phyloP scores from a whole-genome alignment of 2,888 invertebrate genomes.

The Macrophya annulata region DNA sequence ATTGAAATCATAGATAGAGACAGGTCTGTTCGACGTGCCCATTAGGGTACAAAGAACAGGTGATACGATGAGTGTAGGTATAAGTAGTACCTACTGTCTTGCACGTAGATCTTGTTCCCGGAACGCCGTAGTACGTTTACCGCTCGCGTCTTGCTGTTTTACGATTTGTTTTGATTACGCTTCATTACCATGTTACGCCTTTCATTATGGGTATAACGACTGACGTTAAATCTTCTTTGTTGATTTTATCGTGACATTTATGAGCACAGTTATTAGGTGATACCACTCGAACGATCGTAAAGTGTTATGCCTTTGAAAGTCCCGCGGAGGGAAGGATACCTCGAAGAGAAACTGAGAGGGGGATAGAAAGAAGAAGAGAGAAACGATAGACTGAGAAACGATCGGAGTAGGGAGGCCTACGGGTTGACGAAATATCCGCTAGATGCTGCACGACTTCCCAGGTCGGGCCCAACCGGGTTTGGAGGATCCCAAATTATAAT shows the following conservation, averaged over 20 bases:
- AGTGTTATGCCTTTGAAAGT: slow-evolving; percentile 76
- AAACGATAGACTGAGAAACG: slow-evolving; percentile 1
- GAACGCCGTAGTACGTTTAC: not conserved
- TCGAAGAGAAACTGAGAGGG: slow-evolving; percentile 38
- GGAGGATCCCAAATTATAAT: not conserved
- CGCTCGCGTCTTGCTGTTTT: slow-evolving; percentile 66
- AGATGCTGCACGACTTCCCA: slow-evolving; percentile 74
- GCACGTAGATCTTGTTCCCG: slow-evolving; percentile 46
- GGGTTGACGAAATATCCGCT: slow-evolving; percentile 75
- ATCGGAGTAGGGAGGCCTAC: slow-evolving; percentile 72
- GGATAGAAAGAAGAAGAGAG: not conserved
- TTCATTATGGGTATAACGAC: slow-evolving; percentile 73
- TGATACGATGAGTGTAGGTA: slow-evolving; percentile 4
- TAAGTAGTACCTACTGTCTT: slow-evolving; percentile 34
- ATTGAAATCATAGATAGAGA: not conserved
- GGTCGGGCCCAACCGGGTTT: slow-evolving; percentile 31
- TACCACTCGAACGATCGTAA: slow-evolving; percentile 76
- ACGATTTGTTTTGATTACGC: slow-evolving; percentile 78
- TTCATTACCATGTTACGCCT: slow-evolving; percentile 77
- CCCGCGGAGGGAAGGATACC: slow-evolving; percentile 56
- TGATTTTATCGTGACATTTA: slow-evolving; percentile 79
- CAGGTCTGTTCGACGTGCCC: not conserved
- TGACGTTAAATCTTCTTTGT: slow-evolving; percentile 76
- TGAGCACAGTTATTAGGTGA: slow-evolving; percentile 78
- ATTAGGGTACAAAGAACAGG: slow-evolving; percentile 19